phyloP scores from a whole-genome alignment of 1,140 invertebrate species.

The Frieseomelitta varia region DNA sequence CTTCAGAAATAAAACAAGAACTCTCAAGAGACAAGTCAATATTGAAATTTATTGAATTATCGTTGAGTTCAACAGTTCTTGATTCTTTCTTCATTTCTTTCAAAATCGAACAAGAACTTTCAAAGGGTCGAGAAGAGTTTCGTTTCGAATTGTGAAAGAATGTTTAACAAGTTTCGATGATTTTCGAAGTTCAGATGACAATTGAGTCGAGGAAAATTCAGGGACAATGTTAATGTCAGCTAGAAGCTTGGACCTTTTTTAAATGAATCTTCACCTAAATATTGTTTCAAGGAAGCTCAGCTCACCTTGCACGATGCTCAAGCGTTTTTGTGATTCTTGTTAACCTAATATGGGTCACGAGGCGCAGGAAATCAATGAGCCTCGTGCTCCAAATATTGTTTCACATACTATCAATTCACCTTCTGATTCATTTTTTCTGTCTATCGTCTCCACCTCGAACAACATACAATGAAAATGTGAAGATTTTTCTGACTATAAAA shows the following conservation, averaged over 20 bases:
- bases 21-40: no score
- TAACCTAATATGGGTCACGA: constrained; percentile 43
- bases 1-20: no score
- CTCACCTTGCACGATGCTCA: constrained; percentile 5
- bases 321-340: constrained; percentile 34
- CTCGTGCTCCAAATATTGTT: constrained; percentile 30
- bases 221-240: not conserved
- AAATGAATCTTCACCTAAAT: not conserved
- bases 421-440: not conserved
- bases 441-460: not conserved
- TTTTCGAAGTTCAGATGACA: no score
- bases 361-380: constrained; percentile 35
- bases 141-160: not conserved
- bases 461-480: no score
- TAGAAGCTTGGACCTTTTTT: not conserved
- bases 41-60: no score
- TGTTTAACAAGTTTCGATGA: not conserved
- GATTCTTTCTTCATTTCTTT: not conserved
- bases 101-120: not conserved
- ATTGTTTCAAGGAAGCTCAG: not conserved
- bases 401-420: constrained; percentile 1
- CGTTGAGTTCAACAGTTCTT: no score
- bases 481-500: no score
- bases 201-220: not conserved
- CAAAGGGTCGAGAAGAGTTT: not conserved